Percentiles rank a stretch among this genome's conserved stretches.
These are phyloP conservation scores for Bubo scandiacus DNA, from an alignment of 2,113 vertebrate species.

Conservation along the genomic window DNA sequence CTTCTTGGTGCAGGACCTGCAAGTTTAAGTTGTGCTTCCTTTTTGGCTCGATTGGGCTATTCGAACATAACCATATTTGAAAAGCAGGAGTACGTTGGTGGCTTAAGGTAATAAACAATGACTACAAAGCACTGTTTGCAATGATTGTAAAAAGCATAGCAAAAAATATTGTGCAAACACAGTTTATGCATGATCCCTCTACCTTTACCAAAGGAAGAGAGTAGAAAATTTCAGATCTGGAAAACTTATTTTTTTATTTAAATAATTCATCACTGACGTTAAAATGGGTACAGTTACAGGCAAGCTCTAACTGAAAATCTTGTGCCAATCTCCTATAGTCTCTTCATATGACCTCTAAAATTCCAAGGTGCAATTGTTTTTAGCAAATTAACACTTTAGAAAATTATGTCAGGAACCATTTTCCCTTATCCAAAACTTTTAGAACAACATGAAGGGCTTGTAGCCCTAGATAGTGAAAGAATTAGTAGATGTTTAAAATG, in stretches of 20 bases:
- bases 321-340: background rate
- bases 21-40: slow-evolving; percentile 86
- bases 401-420: background rate
- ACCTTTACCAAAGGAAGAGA: background rate
- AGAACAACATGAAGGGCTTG: background rate
- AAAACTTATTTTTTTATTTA: background rate
- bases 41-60: slow-evolving; percentile 84
- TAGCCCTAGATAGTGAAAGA: background rate
- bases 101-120: slow-evolving; percentile 79
- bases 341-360: background rate
- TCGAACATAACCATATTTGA: slow-evolving; percentile 85
- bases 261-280: background rate
- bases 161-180: background rate
- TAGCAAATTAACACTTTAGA: background rate
- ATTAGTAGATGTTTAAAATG: background rate
- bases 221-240: background rate
- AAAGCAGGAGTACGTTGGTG: slow-evolving; percentile 80
- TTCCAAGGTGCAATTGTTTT: background rate
- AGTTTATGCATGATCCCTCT: background rate
- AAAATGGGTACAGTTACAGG: background rate
- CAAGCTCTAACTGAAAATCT: background rate
- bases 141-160: background rate
- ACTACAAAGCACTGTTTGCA: background rate
- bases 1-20: slow-evolving; percentile 86
- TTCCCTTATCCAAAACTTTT: background rate